Evolutionary conservation across 2,888 invertebrate species (phyloP).

Genomic region (Carabus problematicus): DNA sequence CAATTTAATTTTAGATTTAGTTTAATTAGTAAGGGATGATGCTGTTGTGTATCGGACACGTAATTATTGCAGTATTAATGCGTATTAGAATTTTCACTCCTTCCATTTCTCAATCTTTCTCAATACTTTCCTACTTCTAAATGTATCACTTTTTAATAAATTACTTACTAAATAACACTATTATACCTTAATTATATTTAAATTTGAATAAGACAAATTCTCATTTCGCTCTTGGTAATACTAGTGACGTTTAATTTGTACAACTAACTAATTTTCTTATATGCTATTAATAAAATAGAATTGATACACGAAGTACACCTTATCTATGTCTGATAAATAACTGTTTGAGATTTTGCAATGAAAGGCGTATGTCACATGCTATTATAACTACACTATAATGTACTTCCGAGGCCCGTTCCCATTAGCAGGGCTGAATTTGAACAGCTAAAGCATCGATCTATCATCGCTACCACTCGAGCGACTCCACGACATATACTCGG

Average conservation of each 20-base stretch:
- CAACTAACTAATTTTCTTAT: slow-evolving; percentile 31
- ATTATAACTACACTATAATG: no score
- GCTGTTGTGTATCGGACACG: slow-evolving; percentile 14
- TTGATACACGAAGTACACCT: slow-evolving; percentile 33
- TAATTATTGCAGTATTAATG: slow-evolving; percentile 30
- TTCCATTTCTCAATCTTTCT: slow-evolving; percentile 30
- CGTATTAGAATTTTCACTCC: slow-evolving; percentile 24
- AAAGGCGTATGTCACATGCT: background rate
- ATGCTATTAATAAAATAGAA: slow-evolving; percentile 35
- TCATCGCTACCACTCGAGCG: no score
- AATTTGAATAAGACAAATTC: slow-evolving; percentile 26
- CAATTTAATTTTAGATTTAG: no score
- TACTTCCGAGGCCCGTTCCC: no score
- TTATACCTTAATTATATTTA: slow-evolving; percentile 34
- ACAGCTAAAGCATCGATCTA: no score
- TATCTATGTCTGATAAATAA: slow-evolving; percentile 12
- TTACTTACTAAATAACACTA: slow-evolving; percentile 40
- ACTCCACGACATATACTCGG: no score
- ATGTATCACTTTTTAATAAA: slow-evolving; percentile 40
- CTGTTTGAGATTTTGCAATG: slow-evolving; percentile 2
- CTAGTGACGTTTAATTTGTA: slow-evolving; percentile 37
- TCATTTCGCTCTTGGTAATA: slow-evolving; percentile 26
- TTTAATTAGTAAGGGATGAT: slow-evolving; percentile 9
- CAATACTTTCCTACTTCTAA: slow-evolving; percentile 34
- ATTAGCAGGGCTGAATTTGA: no score